These are phyloP conservation scores for Lepidurus arcticus DNA, from an alignment of 1,140 invertebrate genomes.

Conservation along the genomic window DNA sequence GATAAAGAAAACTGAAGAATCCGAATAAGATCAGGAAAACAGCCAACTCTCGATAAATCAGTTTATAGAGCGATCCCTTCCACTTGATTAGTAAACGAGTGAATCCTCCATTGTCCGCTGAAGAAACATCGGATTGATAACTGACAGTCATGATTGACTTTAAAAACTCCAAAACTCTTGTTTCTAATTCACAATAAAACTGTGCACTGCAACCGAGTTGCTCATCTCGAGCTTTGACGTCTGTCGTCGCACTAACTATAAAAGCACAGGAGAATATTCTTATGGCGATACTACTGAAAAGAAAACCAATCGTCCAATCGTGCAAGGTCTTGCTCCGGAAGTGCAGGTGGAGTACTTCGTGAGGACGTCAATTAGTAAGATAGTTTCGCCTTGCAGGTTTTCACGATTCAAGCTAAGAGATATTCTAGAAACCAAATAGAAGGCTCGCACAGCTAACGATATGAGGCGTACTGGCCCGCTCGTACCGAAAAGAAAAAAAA, in stretches of 20 bases:
- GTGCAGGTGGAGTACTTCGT: neutral
- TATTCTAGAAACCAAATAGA: neutral
- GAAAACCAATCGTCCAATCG: neutral
- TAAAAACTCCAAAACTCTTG: neutral
- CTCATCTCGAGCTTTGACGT: neutral
- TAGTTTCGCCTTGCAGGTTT: neutral
- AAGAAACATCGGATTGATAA: conserved; percentile 67
- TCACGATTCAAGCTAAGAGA: neutral
- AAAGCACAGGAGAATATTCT: neutral
- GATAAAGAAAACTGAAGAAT: conserved; percentile 57
- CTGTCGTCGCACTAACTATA: neutral
- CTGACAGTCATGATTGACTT: conserved; percentile 60
- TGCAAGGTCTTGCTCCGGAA: neutral
- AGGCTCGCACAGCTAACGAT: neutral
- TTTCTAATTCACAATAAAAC: neutral
- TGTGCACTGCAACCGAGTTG: neutral
- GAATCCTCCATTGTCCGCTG: conserved; percentile 62
- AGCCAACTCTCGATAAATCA: conserved; percentile 63
- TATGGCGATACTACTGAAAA: neutral
- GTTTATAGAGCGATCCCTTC: conserved; percentile 68
- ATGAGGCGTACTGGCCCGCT: neutral
- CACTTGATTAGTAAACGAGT: conserved; percentile 65
- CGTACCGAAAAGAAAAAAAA: neutral
- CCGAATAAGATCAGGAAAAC: conserved; percentile 57
- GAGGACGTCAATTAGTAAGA: neutral